Evolutionary conservation across 2,888 invertebrate species (phyloP), one percentile per base, ranked within the genome.

Genomic region (Tachina grossa): DNA sequence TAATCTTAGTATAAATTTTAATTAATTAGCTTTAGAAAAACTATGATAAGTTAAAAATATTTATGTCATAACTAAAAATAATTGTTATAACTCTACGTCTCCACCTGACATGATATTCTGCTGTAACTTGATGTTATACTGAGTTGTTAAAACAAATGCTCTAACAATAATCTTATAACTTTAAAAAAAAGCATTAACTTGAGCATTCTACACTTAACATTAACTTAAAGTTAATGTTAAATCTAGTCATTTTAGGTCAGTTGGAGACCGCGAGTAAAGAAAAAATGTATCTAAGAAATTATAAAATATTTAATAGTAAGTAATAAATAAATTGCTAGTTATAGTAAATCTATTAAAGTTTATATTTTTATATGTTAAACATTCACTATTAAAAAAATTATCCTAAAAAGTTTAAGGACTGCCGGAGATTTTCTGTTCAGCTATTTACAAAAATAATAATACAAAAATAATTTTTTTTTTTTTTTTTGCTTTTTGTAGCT

Each of bases 1-100:
- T 74, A 80, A 72, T 80, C 80, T 80, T 80, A 80, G 65, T 47
- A 51, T 16, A 57, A 49, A 66, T 53, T 53, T 49, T 39, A 71
- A 45, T 53, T n/a, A n/a, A 71, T 49, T 57, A 72, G 10, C 65
- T 47, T 14, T 43, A 39, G 53, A 61, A 79, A 71, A 45, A 53
- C 19, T 59, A 49, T 57, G 57, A 57, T 45, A 66, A 22, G 11
- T 59, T 77, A 22, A 59, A 61, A 71, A 69, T 71, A 9, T 78
- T 63, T 61, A n/a, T 45, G 71, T 63, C 41, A 72, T 65, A 72
- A 31, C 79, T 79, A 72, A 65, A n/a, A 55, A 47, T 61, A 53
- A 79, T 63, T 61, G 9, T 63, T 43, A 53, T 69, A 53, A n/a
- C n/a, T n/a, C n/a, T n/a, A n/a, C n/a, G n/a, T n/a, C n/a, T n/a